Evolutionary conservation across 2,888 invertebrate species (phyloP).

Genomic region (Melieria picta): DNA sequence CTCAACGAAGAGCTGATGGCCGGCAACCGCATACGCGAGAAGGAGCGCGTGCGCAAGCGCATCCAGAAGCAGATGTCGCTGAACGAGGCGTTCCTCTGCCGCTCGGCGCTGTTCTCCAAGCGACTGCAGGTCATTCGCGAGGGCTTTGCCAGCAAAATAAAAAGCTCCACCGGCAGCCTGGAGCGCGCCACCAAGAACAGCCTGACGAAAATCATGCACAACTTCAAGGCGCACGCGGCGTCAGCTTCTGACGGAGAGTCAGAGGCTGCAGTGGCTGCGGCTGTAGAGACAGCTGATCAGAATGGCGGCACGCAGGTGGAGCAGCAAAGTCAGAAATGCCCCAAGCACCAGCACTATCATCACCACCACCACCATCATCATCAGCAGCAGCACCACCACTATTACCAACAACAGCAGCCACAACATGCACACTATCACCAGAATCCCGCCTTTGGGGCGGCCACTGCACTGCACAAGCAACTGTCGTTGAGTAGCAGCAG

Average conservation of each 20-base stretch:
- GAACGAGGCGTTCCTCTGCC: constrained; percentile 84
- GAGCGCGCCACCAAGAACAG: constrained; percentile 85
- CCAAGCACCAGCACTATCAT: constrained; percentile 41
- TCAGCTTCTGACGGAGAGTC: not conserved
- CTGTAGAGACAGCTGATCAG: constrained; percentile 31
- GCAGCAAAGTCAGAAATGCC: constrained; percentile 18
- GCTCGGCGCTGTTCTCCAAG: constrained; percentile 64
- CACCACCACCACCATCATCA: constrained; percentile 43
- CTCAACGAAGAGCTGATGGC: constrained; percentile 91
- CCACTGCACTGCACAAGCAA: constrained; percentile 17
- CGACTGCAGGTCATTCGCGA: constrained; percentile 67
- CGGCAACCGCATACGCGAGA: constrained; percentile 83
- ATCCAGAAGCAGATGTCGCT: constrained; percentile 90
- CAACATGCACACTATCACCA: not conserved
- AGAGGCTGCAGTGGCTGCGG: constrained; percentile 36
- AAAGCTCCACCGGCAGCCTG: constrained; percentile 83
- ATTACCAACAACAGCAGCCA: constrained; percentile 47
- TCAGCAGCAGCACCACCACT: constrained; percentile 44
- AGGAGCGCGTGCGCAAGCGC: constrained; percentile 82
- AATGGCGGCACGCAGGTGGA: not conserved
- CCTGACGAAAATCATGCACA: constrained; percentile 85
- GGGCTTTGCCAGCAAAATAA: constrained; percentile 84
- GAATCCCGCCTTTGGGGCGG: not conserved
- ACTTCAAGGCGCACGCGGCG: constrained; percentile 67
- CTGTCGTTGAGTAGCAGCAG: constrained; percentile 37